Percentiles rank a stretch among this genome's conserved stretches.
These are phyloP conservation scores for Gymnobelideus leadbeateri DNA, from an alignment of 2,113 vertebrate species.

Conservation along the genomic window DNA sequence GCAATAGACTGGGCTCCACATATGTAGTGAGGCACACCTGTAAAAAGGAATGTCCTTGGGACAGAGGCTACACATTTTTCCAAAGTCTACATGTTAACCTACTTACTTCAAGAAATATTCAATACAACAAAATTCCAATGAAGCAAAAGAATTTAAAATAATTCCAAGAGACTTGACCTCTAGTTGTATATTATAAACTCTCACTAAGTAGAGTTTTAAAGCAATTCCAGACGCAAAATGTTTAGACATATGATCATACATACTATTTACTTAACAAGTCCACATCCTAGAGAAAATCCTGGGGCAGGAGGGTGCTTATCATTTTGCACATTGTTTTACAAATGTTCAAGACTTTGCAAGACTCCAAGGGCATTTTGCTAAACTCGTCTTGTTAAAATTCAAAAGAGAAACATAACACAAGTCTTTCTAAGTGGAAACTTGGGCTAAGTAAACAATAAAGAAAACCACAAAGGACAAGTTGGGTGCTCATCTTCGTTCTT, in stretches of 20 bases:
- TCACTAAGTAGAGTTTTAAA: neutral
- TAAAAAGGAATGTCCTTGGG: neutral
- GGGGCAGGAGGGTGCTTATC: neutral
- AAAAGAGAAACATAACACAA: neutral
- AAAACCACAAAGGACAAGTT: neutral
- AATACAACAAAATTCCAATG: neutral
- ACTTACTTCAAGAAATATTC: slow-evolving; percentile 43
- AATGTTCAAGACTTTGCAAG: neutral
- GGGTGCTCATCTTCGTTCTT: slow-evolving; percentile 16
- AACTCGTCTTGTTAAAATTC: neutral
- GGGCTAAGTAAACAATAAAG: neutral
- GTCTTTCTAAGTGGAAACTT: slow-evolving; percentile 1
- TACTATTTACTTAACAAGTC: neutral
- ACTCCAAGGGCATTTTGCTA: slow-evolving; percentile 3
- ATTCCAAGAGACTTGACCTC: neutral
- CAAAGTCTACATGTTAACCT: neutral
- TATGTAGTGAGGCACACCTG: neutral
- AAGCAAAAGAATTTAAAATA: neutral
- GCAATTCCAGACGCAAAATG: neutral
- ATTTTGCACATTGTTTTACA: neutral
- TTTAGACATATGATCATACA: neutral
- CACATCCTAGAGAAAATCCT: neutral
- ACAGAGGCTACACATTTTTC: neutral
- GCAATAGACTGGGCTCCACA: neutral
- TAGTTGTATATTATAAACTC: neutral